phyloP scores from a whole-genome alignment of 2,797 vertebrate species.

The Enteromius unitaeniatus region DNA sequence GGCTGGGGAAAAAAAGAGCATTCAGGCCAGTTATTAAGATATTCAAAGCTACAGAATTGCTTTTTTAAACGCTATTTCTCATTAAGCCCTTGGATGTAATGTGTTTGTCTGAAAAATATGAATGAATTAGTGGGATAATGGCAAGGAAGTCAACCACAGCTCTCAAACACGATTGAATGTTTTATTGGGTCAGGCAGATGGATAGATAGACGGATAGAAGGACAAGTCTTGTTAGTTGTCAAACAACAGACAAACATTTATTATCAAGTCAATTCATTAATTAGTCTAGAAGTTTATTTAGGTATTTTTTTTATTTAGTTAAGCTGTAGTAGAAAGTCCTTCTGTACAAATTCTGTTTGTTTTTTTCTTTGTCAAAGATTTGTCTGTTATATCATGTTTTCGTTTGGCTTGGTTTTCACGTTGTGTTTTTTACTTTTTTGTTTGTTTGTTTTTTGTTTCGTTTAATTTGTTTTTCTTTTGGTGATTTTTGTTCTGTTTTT shows the following conservation, averaged over 20 bases:
- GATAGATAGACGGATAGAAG: not conserved
- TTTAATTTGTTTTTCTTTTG: too few species aligned
- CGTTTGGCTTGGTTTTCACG: not conserved
- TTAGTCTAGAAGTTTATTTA: not conserved
- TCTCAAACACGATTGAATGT: not conserved
- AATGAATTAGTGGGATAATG: not conserved
- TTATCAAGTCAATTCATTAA: not conserved
- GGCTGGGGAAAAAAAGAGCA: not conserved
- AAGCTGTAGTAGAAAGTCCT: not conserved
- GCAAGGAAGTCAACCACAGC: not conserved
- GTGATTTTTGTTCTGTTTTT: too few species aligned
- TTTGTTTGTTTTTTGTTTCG: too few species aligned
- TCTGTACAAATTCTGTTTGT: too few species aligned
- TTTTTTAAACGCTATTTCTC: not conserved
- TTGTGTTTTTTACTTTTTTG: too few species aligned
- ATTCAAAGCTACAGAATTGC: not conserved
- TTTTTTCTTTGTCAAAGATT: not conserved
- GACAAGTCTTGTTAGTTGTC: too few species aligned
- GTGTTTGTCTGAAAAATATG: not conserved
- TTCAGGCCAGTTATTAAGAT: conserved; percentile 1
- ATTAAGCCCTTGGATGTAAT: not conserved
- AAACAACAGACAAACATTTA: not conserved
- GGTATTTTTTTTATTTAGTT: not conserved
- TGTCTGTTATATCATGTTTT: not conserved
- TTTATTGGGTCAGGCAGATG: not conserved